These are phyloP conservation scores for Sceloporus tristichus DNA, from an alignment of 2,113 vertebrate species.

Conservation along the genomic window DNA sequence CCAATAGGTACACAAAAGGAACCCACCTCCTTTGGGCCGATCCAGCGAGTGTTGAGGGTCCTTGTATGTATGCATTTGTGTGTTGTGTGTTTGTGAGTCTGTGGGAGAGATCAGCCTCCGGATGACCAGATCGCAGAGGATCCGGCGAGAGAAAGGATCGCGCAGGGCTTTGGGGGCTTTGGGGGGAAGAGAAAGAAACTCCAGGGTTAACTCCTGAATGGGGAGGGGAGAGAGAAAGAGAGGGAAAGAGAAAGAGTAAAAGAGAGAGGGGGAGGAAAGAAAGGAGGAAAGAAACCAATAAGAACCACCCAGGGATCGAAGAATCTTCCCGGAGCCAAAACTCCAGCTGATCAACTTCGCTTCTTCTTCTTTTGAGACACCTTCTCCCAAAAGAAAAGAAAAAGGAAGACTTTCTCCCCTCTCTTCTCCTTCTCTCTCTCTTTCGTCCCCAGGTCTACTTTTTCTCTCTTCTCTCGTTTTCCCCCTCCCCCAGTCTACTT, in stretches of 20 bases:
- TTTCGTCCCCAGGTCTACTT: too few relatives aligned
- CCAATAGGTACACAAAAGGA: too few relatives aligned
- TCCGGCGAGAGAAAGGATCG: not conserved
- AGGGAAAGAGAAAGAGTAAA: not conserved
- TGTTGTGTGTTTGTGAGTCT: too few relatives aligned
- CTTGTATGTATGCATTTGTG: not conserved
- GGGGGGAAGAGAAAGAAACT: not conserved
- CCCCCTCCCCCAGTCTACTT: too few relatives aligned
- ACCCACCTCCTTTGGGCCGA: too few relatives aligned
- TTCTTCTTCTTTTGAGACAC: too few relatives aligned
- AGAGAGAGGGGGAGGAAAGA: not conserved
- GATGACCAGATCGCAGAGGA: slow-evolving; percentile 24
- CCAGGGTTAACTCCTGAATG: too few relatives aligned
- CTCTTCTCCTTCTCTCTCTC: too few relatives aligned
- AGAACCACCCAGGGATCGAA: not conserved
- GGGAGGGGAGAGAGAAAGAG: not conserved
- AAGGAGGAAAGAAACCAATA: not conserved
- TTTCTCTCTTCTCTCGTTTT: too few relatives aligned
- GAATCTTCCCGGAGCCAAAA: not conserved
- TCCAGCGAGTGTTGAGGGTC: too few relatives aligned
- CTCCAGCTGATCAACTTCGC: not conserved
- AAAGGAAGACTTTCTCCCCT: not conserved
- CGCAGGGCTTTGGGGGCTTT: too few relatives aligned
- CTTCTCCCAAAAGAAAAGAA: too few relatives aligned
- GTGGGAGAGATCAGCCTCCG: slow-evolving; percentile 7